Conservation (phyloP, 2,888 invertebrate species). For the Morpho achilles region DNA sequence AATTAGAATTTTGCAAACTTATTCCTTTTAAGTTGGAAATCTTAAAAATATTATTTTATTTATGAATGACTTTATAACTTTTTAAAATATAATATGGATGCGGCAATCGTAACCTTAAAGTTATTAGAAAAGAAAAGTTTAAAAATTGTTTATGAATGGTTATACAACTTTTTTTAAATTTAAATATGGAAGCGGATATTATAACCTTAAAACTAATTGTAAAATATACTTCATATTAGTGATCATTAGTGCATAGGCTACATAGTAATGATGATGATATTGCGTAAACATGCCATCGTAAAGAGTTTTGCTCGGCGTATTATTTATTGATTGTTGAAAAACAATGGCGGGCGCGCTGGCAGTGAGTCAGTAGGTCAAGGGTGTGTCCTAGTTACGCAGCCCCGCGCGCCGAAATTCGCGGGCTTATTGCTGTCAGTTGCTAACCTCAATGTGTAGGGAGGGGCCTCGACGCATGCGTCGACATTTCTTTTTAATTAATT, state of each 20-base stretch:
- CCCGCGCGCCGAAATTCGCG: constrained; percentile 74
- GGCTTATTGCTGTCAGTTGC: constrained; percentile 55
- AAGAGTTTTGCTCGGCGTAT: constrained; percentile 65
- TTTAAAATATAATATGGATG: no score
- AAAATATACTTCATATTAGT: not conserved
- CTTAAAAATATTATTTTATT: not conserved
- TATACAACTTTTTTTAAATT: no score
- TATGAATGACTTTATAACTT: no score
- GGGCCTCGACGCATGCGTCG: constrained; percentile 35
- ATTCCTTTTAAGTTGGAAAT: not conserved
- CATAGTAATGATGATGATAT: constrained; percentile 45
- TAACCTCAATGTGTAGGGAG: constrained; percentile 60
- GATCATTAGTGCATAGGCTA: constrained; percentile 39
- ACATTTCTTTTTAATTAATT: constrained; percentile 16
- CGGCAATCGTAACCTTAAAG: no score
- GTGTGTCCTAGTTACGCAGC: constrained; percentile 69
- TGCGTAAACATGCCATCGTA: constrained; percentile 65
- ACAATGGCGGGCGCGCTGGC: constrained; percentile 73
- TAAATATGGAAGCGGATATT: no score
- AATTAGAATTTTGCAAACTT: not conserved
- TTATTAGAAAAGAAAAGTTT: no score
- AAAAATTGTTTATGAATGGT: no score
- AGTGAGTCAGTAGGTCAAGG: constrained; percentile 78
- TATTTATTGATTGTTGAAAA: constrained; percentile 78
- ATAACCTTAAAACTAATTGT: not conserved